Evolutionary conservation across 92 coral and sea anemone species (phyloP).

Genomic region (Virgularia gustaviana): DNA sequence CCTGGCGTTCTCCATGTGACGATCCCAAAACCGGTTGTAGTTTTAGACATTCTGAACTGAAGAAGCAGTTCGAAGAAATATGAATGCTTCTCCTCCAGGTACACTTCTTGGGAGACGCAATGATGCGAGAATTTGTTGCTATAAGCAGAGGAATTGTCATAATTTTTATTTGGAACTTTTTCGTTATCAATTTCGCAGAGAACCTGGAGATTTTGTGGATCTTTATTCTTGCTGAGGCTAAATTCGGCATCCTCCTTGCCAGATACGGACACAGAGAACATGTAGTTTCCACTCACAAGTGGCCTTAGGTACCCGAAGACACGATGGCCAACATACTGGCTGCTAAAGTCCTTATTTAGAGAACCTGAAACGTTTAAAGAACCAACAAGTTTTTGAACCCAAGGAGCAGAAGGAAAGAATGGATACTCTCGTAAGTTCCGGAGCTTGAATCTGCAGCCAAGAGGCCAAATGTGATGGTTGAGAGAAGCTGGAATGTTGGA

Average conservation of each 20-base stretch:
- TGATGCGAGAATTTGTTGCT: not conserved
- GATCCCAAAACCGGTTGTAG: slow-evolving; percentile 29
- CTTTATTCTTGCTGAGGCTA: slow-evolving; percentile 1
- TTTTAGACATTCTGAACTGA: slow-evolving; percentile 31
- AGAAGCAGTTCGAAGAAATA: slow-evolving; percentile 66
- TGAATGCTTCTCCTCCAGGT: slow-evolving; percentile 33
- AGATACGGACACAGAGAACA: slow-evolving; percentile 26
- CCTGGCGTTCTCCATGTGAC: slow-evolving; percentile 62
- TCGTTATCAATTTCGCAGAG: not conserved
- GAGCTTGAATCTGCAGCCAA: slow-evolving; percentile 12
- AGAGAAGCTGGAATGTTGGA: not conserved
- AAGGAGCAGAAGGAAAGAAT: slow-evolving; percentile 63
- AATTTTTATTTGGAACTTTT: not conserved
- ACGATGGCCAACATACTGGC: slow-evolving; percentile 21
- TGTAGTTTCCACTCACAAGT: slow-evolving; percentile 36
- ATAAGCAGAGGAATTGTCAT: not conserved
- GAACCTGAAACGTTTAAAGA: slow-evolving; percentile 26
- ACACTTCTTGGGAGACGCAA: slow-evolving; percentile 29
- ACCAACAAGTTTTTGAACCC: slow-evolving; percentile 20
- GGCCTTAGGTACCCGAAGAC: slow-evolving; percentile 55
- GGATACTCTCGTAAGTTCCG: slow-evolving; percentile 56
- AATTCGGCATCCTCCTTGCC: not conserved
- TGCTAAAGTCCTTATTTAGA: slow-evolving; percentile 26
- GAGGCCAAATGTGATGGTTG: slow-evolving; percentile 13
- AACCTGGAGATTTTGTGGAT: slow-evolving; percentile 5